phyloP scores from a whole-genome alignment of 2,113 vertebrate species.

The Plecotus auritus region DNA sequence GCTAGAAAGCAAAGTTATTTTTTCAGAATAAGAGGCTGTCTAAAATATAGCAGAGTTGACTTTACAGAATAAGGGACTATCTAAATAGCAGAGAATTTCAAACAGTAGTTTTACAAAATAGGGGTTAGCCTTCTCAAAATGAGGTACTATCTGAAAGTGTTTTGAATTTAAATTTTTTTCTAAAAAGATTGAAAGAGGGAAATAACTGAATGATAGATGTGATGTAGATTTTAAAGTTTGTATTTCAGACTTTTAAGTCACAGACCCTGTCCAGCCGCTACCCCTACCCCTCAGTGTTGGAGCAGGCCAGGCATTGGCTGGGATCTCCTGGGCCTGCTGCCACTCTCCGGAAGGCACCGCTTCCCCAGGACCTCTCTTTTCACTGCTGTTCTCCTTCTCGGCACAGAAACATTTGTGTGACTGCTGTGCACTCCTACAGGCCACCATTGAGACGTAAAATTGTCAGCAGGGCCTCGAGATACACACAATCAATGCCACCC shows the following conservation, averaged over 20 bases:
- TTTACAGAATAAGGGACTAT: no score
- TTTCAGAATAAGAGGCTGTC: no score
- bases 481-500: neutral
- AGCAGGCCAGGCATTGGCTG: neutral
- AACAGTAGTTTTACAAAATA: no score
- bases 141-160: neutral
- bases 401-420: neutral
- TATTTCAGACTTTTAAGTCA: neutral
- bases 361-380: neutral
- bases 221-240: neutral
- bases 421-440: fast-evolving
- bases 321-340: neutral
- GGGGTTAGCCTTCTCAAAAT: neutral
- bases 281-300: neutral
- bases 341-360: neutral
- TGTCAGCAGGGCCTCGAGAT: neutral
- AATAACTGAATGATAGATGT: neutral
- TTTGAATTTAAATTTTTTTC: neutral
- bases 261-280: neutral
- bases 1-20: no score
- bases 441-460: neutral
- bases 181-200: neutral
- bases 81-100: no score
- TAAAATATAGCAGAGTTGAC: no score
- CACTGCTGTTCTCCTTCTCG: neutral